Conservation (phyloP, 2,797 vertebrate species). For the Nothura maculosa region DNA sequence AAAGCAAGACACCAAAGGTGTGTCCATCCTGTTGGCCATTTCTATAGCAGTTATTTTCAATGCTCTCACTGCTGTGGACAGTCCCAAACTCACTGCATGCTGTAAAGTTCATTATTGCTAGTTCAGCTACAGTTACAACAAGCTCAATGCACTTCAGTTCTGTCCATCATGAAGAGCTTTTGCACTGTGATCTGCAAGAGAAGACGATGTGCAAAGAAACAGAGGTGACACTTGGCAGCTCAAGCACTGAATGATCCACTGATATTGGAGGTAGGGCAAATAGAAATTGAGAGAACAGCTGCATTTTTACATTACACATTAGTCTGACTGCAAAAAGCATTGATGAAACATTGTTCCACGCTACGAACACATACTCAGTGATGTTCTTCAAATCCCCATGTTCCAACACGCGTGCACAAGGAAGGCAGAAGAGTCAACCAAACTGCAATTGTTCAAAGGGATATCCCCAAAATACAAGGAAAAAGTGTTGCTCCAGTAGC, state of each 20-base stretch:
- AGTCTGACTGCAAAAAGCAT: not conserved
- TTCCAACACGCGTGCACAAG: not conserved
- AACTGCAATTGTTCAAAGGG: accelerated
- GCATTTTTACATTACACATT: accelerated
- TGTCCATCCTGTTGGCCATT: not conserved
- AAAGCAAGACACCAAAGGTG: accelerated
- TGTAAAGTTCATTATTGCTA: no score
- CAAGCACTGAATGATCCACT: not conserved
- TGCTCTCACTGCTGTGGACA: not conserved
- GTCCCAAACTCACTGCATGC: accelerated
- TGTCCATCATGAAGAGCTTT: not conserved
- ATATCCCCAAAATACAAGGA: not conserved
- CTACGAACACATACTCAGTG: not conserved
- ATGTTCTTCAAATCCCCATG: accelerated
- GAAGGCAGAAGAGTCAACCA: not conserved
- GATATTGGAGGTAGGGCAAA: not conserved
- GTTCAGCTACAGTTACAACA: not conserved
- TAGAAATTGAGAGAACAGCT: not conserved
- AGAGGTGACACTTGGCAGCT: not conserved
- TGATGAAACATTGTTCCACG: not conserved
- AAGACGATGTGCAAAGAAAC: not conserved
- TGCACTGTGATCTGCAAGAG: not conserved
- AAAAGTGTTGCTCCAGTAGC: accelerated
- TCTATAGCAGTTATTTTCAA: not conserved
- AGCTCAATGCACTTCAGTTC: accelerated